Conservation (phyloP, 2,888 invertebrate species). For the Melikaiella ostensackeni region DNA sequence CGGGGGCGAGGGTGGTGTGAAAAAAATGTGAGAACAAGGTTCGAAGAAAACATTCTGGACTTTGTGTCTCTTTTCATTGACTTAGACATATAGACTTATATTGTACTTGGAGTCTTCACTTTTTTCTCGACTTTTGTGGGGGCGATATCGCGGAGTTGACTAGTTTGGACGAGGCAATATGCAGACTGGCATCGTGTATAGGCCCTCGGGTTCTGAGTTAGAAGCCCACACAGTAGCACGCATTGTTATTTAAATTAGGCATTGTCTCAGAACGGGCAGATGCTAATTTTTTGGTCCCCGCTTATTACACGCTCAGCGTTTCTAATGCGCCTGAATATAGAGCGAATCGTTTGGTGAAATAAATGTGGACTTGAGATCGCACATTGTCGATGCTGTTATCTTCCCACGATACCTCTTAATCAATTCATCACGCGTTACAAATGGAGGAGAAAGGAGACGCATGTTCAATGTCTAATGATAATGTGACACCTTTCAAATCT, state of each 20-base stretch:
- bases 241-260: constrained; percentile 76
- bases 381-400: constrained; percentile 47
- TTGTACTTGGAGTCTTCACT: constrained; percentile 11
- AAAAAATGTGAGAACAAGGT: not conserved
- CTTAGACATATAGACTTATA: not conserved
- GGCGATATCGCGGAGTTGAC: constrained; percentile 47
- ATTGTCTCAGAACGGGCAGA: constrained; percentile 72
- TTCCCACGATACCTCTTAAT: constrained; percentile 40
- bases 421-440: constrained; percentile 34
- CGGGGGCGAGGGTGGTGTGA: constrained; percentile 6
- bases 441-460: constrained; percentile 1
- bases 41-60: constrained; percentile 5
- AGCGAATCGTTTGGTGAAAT: constrained; percentile 57
- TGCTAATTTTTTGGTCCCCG: constrained; percentile 73
- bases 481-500: not conserved
- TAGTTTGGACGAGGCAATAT: constrained; percentile 28
- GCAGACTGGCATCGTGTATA: constrained; percentile 59
- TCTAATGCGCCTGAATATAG: constrained; percentile 73
- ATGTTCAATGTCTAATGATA: constrained; percentile 9
- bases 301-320: constrained; percentile 73
- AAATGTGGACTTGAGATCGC: constrained; percentile 24
- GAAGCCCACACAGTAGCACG: constrained; percentile 76
- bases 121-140: constrained; percentile 41
- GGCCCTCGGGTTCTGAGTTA: constrained; percentile 68
- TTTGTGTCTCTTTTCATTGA: not conserved